Evolutionary conservation across 2,888 invertebrate genomes (phyloP), one percentile per base, ranked within the genome.

Genomic region (Andricus quercusramuli): DNA sequence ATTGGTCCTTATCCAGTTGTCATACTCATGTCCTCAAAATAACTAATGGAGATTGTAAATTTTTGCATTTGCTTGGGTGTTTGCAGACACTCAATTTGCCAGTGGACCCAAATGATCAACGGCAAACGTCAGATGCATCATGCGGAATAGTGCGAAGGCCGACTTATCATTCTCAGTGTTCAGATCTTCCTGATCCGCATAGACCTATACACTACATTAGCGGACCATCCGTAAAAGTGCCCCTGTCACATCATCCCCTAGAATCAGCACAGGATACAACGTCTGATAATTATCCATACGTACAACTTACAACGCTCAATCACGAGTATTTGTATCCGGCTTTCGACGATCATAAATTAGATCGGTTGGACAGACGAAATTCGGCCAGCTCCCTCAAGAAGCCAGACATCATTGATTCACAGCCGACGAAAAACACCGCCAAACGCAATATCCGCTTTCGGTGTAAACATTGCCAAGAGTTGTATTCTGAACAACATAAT

Each of bases 321-420:
- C 97, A 97, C 92, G 98, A 98, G 87, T 98, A 98, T 93, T 96
- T 96, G 87, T 98, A 98, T 93, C 97, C 98, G 0, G 94, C 95
- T 83, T 95, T 96, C 84, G 94, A 95, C 15, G 93, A 94, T 82
- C 93, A 92, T 79, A 93, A 93, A 83, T 87, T 91, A 65, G 90
- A 92, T 51, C 90, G 93, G 80, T 85, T 89, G 70, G 90, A 91
- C 76, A 88, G 91, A 80, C 90, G 90, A 59, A 90, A 90, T 83
- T 91, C 91, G 5, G 89, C 92, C 29, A 92, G 93, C 70, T 93
- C 94, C 0, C 89, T 96, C 62, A 97, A 96, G 90, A 97, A 96
- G 89, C 94, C 95, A 29, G 94, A 94, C 84, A 93, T 94, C 79
- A 93, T 94, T 85, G 93, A 94, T 80, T 92, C 93, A n/a, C 94